Evolutionary conservation across 2,113 vertebrate species (phyloP), one percentile per base, ranked within the genome.

Genomic region (Pterocles burchelli): DNA sequence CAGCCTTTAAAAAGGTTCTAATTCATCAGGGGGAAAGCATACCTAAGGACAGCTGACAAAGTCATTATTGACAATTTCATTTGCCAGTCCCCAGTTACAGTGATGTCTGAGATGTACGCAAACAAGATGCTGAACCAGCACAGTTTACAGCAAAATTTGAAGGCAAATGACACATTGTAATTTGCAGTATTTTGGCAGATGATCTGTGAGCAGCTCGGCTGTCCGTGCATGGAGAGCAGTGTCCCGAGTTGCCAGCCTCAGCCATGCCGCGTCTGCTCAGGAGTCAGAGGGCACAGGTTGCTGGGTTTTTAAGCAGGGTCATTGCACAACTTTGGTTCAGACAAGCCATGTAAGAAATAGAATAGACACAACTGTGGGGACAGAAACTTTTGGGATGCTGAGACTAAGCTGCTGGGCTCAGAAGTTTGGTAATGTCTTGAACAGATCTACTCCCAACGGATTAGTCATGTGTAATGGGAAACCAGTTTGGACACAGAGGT

Each of bases 261-360:
- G 43, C n/a, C 54, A 17, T 24, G 48, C 36, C 1, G 0, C 1
- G 0, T 11, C 36, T 52, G n/a, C 84, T 63, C 11, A 13, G 67
- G 36, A 65, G n/a, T 52, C 45, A 21, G 67, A 1, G 1, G 59
- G 73, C 26, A 73, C 38, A 59, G 31, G 13, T 41, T 43, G 22
- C 18, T 13, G 7, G 55, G 29, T 11, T 74, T 91, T 65, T 59
- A 59, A 70, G 74, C 45, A 49, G 13, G 20, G 16, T 70, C 38
- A 54, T 70, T n/a, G 51, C 51, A 58, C 26, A 85, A 65, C 31
- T 52, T 58, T 11, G 13, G 19, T 59, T 80, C 54, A 84, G 29
- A 74, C 13, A 29, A 73, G 31, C 18, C 55, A n/a, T 43, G 4
- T 19, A 65, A 59, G 57, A 80, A 63, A 48, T 24, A 17, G 22